Base-by-base conservation (phyloP, 2,797 vertebrate species). In the Netta rufina region DNA sequence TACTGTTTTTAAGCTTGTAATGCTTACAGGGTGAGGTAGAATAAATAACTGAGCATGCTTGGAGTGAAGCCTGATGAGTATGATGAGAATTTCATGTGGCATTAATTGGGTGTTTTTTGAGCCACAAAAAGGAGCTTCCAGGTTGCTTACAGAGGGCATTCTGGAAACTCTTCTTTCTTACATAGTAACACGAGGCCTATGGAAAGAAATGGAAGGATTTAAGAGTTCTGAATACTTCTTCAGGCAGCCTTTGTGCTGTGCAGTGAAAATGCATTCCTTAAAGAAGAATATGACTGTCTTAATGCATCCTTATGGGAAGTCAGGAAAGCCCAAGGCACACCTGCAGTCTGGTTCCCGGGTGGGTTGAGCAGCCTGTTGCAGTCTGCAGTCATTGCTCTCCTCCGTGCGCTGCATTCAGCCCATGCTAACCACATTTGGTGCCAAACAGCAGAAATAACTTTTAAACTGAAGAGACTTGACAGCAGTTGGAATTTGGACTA, bases 41-140 rank as follows among this genome's bases (percentile, higher is more conserved):
- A 64, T 92, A 79, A 94, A 84, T 95, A 87, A 86, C 76, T 93
- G 33, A 38, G n/a, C 67, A 19, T 22, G 12, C 19, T 21, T 86
- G 70, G 73, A 75, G 36, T n/a, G 65, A 71, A 91, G 80, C 53
- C 84, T 87, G 57, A 51, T 84, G 78, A 86, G 80, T 84, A 57
- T 24, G 51, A 38, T 81, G 72, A 57, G 65, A 54, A n/a, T 66
- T 85, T 88, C 76, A 64, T 12, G 30, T 66, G 30, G 25, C 20
- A 18, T 62, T 75, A 45, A 49, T 49, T 3, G 4, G 38, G 49
- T 11, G 3, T n/a, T 91, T 91, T 82, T 66, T 3, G 6, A 78
- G 77, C 54, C 53, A 24, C 13, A n/a, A 53, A 67, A 79, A 33
- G 1, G 5, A 86, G 41, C 32, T 72, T 65, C 57, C 49, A 51